A percentile compares a stretch with the other conserved stretches of the same genome.
phyloP scores from a whole-genome alignment of 2,113 vertebrate species.

The Percopsis transmontana region DNA sequence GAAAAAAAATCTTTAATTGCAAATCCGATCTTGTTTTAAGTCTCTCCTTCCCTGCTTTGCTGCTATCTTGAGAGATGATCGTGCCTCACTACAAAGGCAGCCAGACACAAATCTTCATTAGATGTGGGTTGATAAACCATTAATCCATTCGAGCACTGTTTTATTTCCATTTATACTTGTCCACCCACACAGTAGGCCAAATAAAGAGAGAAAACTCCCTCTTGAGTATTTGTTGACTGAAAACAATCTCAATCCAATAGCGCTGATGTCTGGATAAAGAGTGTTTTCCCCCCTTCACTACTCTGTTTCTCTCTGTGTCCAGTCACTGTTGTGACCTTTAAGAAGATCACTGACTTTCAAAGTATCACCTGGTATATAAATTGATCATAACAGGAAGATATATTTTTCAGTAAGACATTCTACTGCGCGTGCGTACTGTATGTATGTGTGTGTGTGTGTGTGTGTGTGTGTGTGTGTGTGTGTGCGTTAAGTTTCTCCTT shows the following conservation, averaged over 20 bases:
- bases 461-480: constrained; percentile 17
- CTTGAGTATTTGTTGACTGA: constrained; percentile 44
- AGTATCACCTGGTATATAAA: constrained; percentile 59
- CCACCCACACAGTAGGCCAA: constrained; percentile 51
- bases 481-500: constrained; percentile 44
- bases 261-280: constrained; percentile 39
- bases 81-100: constrained; percentile 56
- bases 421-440: constrained; percentile 20
- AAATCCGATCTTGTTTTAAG: constrained; percentile 59
- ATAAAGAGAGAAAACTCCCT: constrained; percentile 50
- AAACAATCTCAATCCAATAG: constrained; percentile 36
- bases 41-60: constrained; percentile 44
- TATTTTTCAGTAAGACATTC: constrained; percentile 65
- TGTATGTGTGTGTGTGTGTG: constrained; percentile 18
- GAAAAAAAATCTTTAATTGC: constrained; percentile 56
- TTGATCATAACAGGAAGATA: constrained; percentile 69
- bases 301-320: constrained; percentile 37
- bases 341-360: constrained; percentile 45
- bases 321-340: constrained; percentile 61
- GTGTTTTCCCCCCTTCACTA: constrained; percentile 19
- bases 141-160: constrained; percentile 66
- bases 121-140: constrained; percentile 70
- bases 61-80: constrained; percentile 68
- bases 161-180: constrained; percentile 65
- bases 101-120: constrained; percentile 73